Percentiles rank a stretch among this genome's conserved stretches.
Conservation (phyloP, 2,888 invertebrate genomes). For the Branchinecta sandiegonensis region DNA sequence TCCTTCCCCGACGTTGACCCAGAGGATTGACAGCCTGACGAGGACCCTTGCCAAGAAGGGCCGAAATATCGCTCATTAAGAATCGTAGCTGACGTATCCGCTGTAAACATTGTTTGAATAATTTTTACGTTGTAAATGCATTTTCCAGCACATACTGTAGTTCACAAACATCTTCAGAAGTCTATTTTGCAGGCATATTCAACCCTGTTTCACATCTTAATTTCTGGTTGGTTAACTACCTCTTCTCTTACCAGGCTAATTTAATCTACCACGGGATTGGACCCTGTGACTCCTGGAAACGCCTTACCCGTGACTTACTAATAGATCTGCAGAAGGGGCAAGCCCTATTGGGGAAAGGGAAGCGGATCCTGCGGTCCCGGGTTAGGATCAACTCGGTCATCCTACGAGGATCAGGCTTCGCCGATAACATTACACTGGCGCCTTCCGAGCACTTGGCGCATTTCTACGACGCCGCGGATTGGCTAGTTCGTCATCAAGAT, state of each 20-base stretch:
- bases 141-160: no score
- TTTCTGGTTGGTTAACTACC: no score
- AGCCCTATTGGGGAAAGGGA: conserved; percentile 23
- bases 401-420: conserved; percentile 52
- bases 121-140: no score
- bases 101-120: no score
- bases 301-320: conserved; percentile 68
- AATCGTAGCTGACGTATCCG: no score
- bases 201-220: no score
- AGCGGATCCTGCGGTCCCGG: conserved; percentile 51
- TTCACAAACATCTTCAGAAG: no score
- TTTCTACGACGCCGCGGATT: conserved; percentile 81
- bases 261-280: conserved; percentile 80
- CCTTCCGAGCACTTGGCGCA: conserved; percentile 74
- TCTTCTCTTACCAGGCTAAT: conserved; percentile 32
- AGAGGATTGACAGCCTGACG: no score
- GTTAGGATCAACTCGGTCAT: conserved; percentile 52
- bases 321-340: conserved; percentile 85
- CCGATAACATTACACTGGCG: conserved; percentile 62
- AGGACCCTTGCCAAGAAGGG: no score
- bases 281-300: conserved; percentile 45
- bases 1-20: no score
- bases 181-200: no score
- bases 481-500: conserved; percentile 80
- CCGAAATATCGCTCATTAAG: no score